Evolutionary conservation across 2,888 invertebrate species (phyloP).

Genomic region (Dicycla oo): DNA sequence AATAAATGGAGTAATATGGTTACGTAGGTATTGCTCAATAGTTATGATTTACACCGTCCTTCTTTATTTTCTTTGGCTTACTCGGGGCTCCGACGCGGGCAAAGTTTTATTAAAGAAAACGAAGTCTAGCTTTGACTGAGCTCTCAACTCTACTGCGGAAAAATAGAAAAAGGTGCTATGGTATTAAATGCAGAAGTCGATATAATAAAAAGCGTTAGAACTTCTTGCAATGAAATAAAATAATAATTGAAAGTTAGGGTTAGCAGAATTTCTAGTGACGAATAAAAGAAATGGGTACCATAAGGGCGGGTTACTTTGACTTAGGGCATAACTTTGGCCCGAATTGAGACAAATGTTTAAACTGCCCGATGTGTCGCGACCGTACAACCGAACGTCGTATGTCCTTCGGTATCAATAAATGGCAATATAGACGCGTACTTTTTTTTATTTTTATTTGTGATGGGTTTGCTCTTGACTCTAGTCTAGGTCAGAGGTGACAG

Average conservation of each 20-base stretch:
- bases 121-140: constrained; percentile 61
- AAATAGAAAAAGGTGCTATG: constrained; percentile 48
- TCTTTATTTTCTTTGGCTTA: constrained; percentile 47
- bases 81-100: constrained; percentile 16
- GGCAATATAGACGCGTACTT: no score
- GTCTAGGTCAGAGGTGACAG: no score
- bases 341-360: no score
- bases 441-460: no score
- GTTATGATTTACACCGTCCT: constrained; percentile 54
- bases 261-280: neutral
- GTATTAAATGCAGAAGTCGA: constrained; percentile 49
- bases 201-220: constrained; percentile 48
- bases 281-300: neutral
- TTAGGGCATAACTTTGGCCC: no score
- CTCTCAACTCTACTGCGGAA: constrained; percentile 43
- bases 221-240: constrained; percentile 1
- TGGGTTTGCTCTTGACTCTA: no score
- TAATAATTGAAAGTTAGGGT: neutral
- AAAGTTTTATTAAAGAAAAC: constrained; percentile 68
- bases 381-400: no score
- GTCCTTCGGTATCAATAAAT: no score
- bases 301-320: no score
- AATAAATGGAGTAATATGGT: constrained; percentile 16
- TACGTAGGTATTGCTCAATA: constrained; percentile 29
- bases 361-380: no score